phyloP scores from a whole-genome alignment of 2,113 vertebrate genomes.

The Gavialis gangeticus region DNA sequence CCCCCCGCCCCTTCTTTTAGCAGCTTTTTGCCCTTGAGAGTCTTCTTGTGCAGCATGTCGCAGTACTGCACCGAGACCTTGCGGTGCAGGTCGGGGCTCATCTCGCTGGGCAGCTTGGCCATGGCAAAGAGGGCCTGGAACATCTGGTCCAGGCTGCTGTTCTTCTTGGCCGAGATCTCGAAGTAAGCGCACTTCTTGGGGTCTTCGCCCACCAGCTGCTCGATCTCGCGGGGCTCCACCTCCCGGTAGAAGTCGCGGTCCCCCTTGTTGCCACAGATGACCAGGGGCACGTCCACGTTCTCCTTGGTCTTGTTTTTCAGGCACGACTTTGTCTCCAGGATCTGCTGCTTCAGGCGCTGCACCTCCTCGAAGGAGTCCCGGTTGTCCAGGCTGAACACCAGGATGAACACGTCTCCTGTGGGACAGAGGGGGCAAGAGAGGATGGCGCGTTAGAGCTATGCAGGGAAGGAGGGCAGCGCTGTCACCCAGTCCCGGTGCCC shows the following conservation, averaged over 20 bases:
- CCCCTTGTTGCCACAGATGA: constrained; percentile 97
- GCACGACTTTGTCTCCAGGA: constrained; percentile 96
- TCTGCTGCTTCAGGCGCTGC: constrained; percentile 94
- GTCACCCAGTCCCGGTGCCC: neutral
- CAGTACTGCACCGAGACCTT: constrained; percentile 95
- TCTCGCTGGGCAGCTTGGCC: constrained; percentile 95
- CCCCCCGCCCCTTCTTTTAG: constrained; percentile 82
- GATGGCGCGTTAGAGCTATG: neutral
- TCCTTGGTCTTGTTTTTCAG: constrained; percentile 97
- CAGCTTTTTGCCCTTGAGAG: constrained; percentile 87
- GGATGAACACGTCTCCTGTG: constrained; percentile 94
- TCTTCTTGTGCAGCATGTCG: constrained; percentile 91
- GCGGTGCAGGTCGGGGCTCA: constrained; percentile 97
- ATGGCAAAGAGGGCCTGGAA: constrained; percentile 93
- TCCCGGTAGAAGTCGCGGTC: constrained; percentile 92
- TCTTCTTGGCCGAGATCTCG: constrained; percentile 96
- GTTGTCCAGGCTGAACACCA: constrained; percentile 97
- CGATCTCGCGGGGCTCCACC: constrained; percentile 89
- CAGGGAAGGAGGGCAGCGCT: neutral
- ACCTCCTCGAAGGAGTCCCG: constrained; percentile 97
- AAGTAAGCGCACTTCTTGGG: constrained; percentile 94
- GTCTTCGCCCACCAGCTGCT: constrained; percentile 88
- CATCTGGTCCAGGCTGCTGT: constrained; percentile 96
- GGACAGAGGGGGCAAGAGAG: neutral
- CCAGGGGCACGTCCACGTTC: constrained; percentile 92